Evolutionary conservation across 2,797 vertebrate genomes (phyloP), one percentile per base, ranked within the genome.

Genomic region (Pogonophryne albipinna): DNA sequence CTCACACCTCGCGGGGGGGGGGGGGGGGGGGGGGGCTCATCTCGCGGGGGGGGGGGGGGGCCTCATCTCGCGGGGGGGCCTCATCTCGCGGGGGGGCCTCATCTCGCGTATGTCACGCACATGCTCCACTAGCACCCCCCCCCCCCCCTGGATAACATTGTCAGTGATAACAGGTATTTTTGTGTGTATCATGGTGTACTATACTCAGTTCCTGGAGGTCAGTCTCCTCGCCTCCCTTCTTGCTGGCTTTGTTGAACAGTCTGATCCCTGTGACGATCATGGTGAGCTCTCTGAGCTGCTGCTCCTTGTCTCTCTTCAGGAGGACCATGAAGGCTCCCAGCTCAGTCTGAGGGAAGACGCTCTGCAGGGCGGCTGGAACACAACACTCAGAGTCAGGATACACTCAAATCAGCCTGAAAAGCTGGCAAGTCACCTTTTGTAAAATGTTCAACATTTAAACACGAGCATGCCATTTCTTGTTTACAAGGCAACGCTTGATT

Each of bases 251-350:
- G 91, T 97, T 98, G 94, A 97, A 98, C 88, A 99, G 92, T 13
- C 90, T 94, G 85, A 99, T 97, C 62, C 97, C 98, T 0, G 96
- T 96, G 42, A 98, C 95, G 0, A 97, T 91, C 95, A 93, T 93
- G 71, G 93, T 87, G 53, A 99, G 92, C 78, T 97, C 95, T 9
- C 71, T 94, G 59, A 99, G 92, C 78, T 97, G 96, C 59, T 93
- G 88, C 58, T 99, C 96, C 93, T 98, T 99, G 60, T 97, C 95
- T 81, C 81, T 94, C 89, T 96, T 97, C 46, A 57, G 64, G 20
- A 97, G 95, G 9, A 93, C 93, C 78, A 96, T 87, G 91, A 99
- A 99, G 55, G 93, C 82, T 19, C 80, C 91, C 74, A 99, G 90
- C 69, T 97, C 95, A 44, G 91, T 79, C 46, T 91, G 95, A 47